A percentile compares a stretch with the other conserved stretches of the same genome.
These are phyloP conservation scores for Drosophila teissieri DNA, from an alignment of 1,140 invertebrate genomes.

Conservation along the genomic window DNA sequence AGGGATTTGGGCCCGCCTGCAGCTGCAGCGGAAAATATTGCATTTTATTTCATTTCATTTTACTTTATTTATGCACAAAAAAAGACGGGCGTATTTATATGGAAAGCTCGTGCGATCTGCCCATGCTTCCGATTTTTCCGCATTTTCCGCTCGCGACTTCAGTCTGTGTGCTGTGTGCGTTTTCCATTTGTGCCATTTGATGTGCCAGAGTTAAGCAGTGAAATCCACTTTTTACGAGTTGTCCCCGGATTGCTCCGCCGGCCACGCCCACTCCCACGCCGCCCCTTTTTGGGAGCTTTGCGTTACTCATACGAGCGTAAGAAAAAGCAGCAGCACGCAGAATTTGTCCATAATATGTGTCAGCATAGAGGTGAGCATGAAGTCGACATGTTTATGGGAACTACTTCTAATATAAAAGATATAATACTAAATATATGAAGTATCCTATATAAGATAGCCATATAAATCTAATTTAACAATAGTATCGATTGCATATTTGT, in stretches of 20 bases:
- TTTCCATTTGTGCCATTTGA: constrained; percentile 77
- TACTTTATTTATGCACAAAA: constrained; percentile 77
- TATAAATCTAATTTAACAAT: no score
- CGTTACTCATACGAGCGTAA: constrained; percentile 45
- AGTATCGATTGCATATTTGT: no score
- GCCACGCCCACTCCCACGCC: constrained; percentile 11
- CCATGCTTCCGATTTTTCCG: background rate
- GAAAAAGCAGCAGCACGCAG: constrained; percentile 25
- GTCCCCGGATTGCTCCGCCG: constrained; percentile 26
- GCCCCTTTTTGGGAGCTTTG: constrained; percentile 15
- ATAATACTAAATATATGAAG: background rate
- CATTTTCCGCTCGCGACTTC: constrained; percentile 15
- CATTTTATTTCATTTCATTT: constrained; percentile 69
- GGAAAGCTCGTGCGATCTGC: constrained; percentile 32
- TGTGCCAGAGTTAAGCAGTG: constrained; percentile 76
- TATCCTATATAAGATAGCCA: background rate
- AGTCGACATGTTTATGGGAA: no score
- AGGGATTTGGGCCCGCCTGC: constrained; percentile 74
- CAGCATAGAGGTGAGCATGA: constrained; percentile 26
- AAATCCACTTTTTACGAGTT: constrained; percentile 80
- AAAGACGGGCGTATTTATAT: constrained; percentile 39
- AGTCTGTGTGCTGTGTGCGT: constrained; percentile 28
- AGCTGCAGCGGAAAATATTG: constrained; percentile 70
- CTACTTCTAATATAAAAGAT: background rate
- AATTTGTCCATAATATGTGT: constrained; percentile 68